Conservation (phyloP, 2,797 vertebrate species). For the Oreortyx pictus region DNA sequence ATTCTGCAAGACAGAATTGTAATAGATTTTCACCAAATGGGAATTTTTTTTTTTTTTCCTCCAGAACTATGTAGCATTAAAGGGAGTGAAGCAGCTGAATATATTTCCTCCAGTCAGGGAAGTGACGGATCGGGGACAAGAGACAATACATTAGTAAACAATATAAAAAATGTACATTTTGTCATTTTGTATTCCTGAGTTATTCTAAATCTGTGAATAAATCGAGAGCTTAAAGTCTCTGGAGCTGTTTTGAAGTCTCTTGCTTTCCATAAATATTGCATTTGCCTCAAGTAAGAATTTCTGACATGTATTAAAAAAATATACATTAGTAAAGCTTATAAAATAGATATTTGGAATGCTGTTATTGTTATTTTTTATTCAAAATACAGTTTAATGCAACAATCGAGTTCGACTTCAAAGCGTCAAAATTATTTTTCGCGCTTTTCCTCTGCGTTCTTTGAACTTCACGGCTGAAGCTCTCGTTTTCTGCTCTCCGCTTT, state of each 20-base stretch:
- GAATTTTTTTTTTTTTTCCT: slow-evolving; percentile 65
- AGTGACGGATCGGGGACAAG: slow-evolving; percentile 67
- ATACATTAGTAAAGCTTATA: slow-evolving; percentile 75
- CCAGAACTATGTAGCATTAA: slow-evolving; percentile 72
- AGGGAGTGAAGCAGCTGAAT: slow-evolving; percentile 53
- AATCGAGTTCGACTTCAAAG: slow-evolving; percentile 65
- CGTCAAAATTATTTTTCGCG: slow-evolving; percentile 64
- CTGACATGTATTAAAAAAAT: slow-evolving; percentile 77
- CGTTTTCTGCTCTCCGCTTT: slow-evolving; percentile 41
- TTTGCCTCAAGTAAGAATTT: slow-evolving; percentile 75
- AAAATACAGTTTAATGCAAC: slow-evolving; percentile 75
- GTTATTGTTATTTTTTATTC: slow-evolving; percentile 73
- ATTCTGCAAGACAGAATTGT: slow-evolving; percentile 66
- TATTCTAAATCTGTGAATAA: slow-evolving; percentile 73
- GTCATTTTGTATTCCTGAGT: slow-evolving; percentile 75
- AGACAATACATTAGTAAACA: slow-evolving; percentile 73
- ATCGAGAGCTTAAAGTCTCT: slow-evolving; percentile 71
- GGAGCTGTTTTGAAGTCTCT: slow-evolving; percentile 76
- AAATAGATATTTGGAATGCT: slow-evolving; percentile 72
- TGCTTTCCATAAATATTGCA: slow-evolving; percentile 78
- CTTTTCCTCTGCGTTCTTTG: slow-evolving; percentile 43
- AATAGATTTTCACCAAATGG: slow-evolving; percentile 73
- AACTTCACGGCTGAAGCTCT: slow-evolving; percentile 60
- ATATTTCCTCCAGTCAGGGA: slow-evolving; percentile 62
- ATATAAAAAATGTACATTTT: slow-evolving; percentile 74